Evolutionary conservation across 2,113 vertebrate genomes (phyloP).

Genomic region (Neolamprologus sp.): DNA sequence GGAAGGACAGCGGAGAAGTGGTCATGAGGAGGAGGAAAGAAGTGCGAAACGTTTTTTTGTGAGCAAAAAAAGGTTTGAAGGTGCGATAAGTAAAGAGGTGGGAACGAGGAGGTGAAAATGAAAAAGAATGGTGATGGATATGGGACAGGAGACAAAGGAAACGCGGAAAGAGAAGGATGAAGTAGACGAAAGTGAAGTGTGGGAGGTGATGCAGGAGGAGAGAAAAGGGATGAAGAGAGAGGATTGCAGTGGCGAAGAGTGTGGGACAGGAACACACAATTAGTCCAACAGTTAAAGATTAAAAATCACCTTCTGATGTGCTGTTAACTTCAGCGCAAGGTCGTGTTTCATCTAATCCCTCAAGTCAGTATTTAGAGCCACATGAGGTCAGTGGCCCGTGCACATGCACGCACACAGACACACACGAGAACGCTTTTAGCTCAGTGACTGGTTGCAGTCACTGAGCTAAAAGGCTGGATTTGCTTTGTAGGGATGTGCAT

Average conservation of each 20-base stretch:
- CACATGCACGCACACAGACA: neutral
- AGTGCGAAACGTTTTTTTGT: neutral
- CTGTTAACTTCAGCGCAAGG: neutral
- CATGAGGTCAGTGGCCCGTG: neutral
- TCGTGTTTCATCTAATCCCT: conserved; percentile 8
- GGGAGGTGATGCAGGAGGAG: neutral
- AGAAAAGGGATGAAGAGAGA: neutral
- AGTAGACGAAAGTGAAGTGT: neutral
- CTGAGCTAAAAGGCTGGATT: neutral
- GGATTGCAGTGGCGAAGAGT: neutral
- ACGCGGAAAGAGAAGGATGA: neutral
- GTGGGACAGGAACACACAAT: neutral
- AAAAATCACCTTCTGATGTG: neutral
- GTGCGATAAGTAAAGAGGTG: neutral
- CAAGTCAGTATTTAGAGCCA: neutral
- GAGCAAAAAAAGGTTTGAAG: neutral
- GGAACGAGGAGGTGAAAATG: conserved; percentile 9
- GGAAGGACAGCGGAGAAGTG: neutral
- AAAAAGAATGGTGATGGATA: neutral
- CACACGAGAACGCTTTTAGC: neutral
- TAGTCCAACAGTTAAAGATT: neutral
- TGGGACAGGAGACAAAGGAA: neutral
- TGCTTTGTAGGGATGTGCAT: neutral
- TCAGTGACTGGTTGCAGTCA: neutral
- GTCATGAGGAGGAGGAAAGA: neutral